These are phyloP conservation scores for Gryllus longicercus DNA, from an alignment of 2,888 invertebrate genomes.

Conservation along the genomic window DNA sequence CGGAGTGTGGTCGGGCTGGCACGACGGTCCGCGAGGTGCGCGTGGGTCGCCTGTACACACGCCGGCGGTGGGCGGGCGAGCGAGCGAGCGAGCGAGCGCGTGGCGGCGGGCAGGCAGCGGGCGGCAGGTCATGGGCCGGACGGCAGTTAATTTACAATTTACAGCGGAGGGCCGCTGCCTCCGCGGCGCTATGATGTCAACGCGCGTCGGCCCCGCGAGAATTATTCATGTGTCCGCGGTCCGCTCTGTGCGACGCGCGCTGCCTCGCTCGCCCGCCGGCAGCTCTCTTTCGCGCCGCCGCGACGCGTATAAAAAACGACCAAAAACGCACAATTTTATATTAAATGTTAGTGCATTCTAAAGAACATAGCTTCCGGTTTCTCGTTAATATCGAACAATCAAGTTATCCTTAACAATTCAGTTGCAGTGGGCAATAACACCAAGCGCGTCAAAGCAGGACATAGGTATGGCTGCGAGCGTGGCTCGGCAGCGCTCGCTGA, in stretches of 20 bases:
- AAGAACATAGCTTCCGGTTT: too few species aligned
- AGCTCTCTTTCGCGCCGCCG: too few species aligned
- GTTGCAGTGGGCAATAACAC: too few species aligned
- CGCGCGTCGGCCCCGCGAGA: slow-evolving; percentile 1
- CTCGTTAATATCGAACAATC: too few species aligned
- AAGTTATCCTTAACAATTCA: too few species aligned
- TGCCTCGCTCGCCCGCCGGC: background rate
- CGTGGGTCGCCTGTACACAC: background rate
- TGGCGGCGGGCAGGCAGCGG: background rate
- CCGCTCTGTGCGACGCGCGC: background rate
- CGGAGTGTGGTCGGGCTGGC: too few species aligned
- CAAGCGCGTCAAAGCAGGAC: too few species aligned
- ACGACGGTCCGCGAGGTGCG: background rate
- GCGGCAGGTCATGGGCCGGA: background rate
- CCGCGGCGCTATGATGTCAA: background rate
- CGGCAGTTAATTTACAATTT: slow-evolving; percentile 17
- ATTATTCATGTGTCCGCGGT: background rate
- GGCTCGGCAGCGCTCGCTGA: too few species aligned
- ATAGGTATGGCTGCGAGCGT: too few species aligned
- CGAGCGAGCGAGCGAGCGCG: background rate
- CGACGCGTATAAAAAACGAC: too few species aligned
- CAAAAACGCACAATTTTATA: too few species aligned
- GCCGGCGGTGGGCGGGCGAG: background rate
- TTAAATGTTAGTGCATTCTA: too few species aligned
- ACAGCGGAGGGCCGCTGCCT: background rate